Evolutionary conservation across 1,140 invertebrate genomes (phyloP).

Genomic region (Dendrolimus punctatus): DNA sequence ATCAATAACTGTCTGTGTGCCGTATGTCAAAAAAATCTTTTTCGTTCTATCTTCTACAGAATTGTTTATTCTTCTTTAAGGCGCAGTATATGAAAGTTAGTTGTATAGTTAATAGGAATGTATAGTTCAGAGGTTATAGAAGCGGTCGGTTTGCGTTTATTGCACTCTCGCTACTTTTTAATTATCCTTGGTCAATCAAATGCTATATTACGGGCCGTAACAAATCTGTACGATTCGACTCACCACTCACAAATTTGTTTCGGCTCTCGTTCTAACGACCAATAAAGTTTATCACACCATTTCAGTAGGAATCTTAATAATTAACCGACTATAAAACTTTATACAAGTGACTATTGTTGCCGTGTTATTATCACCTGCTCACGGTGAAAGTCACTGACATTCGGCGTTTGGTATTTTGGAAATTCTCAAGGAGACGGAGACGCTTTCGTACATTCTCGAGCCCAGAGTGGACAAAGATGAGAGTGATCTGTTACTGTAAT

Average conservation of each 20-base stretch:
- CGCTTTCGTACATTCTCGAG: not conserved
- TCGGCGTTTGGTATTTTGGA: slow-evolving; percentile 6
- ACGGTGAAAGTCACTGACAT: slow-evolving; percentile 43
- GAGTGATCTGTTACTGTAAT: too few relatives aligned
- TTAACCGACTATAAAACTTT: slow-evolving; percentile 55
- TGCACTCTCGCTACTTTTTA: slow-evolving; percentile 52
- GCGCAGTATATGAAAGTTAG: too few relatives aligned
- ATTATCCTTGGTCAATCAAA: slow-evolving; percentile 57
- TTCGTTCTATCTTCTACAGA: too few relatives aligned
- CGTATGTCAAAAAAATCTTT: too few relatives aligned
- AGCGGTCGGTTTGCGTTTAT: slow-evolving; percentile 20
- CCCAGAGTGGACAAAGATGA: too few relatives aligned
- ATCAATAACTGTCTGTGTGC: too few relatives aligned
- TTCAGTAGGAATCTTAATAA: slow-evolving; percentile 63
- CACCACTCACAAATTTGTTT: slow-evolving; percentile 46
- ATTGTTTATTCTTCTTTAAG: too few relatives aligned
- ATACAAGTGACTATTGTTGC: slow-evolving; percentile 41
- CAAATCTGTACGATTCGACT: slow-evolving; percentile 45
- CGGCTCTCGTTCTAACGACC: slow-evolving; percentile 53
- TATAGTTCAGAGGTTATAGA: slow-evolving; percentile 3
- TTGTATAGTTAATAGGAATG: too few relatives aligned
- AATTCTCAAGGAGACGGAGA: slow-evolving; percentile 1
- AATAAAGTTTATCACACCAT: slow-evolving; percentile 67
- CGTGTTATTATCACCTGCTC: slow-evolving; percentile 30
- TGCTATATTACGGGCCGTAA: slow-evolving; percentile 31